Conservation (phyloP, 2,888 invertebrate genomes). For the Liodrosophila aerea region DNA sequence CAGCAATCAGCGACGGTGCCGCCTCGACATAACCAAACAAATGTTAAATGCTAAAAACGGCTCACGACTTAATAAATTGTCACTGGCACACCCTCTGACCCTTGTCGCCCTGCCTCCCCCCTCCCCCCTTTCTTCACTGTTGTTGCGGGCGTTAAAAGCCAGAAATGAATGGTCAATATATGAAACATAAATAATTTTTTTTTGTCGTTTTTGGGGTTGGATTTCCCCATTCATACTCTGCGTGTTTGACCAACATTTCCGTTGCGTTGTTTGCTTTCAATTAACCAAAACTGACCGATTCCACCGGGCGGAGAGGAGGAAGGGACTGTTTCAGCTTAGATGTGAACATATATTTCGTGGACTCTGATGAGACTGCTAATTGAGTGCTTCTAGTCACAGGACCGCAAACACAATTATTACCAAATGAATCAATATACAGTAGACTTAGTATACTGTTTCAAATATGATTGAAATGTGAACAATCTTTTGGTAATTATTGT, state of each 20-base stretch:
- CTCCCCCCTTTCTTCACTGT: neutral
- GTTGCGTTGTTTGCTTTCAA: conserved; percentile 71
- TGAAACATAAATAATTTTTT: conserved; percentile 70
- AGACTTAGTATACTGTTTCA: conserved; percentile 10
- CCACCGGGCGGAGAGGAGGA: neutral
- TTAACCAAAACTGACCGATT: conserved; percentile 73
- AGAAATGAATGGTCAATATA: conserved; percentile 75
- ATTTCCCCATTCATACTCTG: conserved; percentile 40
- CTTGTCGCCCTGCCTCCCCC: neutral
- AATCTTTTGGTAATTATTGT: conserved; percentile 12
- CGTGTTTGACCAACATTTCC: conserved; percentile 72
- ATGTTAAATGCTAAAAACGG: conserved; percentile 68
- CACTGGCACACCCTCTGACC: conserved; percentile 56
- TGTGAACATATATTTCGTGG: neutral
- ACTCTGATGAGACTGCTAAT: conserved; percentile 49
- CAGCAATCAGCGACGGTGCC: conserved; percentile 59
- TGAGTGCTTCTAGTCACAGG: conserved; percentile 51
- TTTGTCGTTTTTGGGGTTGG: conserved; percentile 59
- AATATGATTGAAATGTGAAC: conserved; percentile 39
- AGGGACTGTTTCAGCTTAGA: neutral
- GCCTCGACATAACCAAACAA: conserved; percentile 59
- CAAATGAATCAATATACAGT: conserved; percentile 29
- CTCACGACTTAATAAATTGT: conserved; percentile 69
- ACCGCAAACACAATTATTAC: conserved; percentile 51
- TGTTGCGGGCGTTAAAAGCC: conserved; percentile 66